Conservation (phyloP, 2,113 vertebrate genomes). For the Isichthys henryi region DNA sequence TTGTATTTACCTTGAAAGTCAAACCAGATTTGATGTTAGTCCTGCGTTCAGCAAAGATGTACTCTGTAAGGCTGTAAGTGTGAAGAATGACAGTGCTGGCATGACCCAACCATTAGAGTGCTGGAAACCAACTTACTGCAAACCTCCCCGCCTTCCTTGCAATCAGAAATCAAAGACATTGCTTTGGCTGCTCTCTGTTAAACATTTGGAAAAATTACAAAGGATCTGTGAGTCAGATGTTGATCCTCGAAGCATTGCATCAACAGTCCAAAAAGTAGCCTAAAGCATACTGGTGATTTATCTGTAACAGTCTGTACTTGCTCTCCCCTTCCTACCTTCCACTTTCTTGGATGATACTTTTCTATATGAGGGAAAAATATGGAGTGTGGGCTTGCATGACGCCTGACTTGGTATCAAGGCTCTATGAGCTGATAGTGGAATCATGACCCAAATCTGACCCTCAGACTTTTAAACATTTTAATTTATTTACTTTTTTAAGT, state of each 20-base stretch:
- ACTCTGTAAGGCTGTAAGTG: not conserved
- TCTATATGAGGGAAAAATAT: not conserved
- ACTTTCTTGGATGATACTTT: not conserved
- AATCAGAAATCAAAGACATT: not conserved
- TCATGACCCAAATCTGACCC: not conserved
- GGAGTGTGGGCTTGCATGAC: not conserved
- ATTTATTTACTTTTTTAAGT: not conserved
- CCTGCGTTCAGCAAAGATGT: not conserved
- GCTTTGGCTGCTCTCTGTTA: not conserved
- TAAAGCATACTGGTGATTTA: not conserved
- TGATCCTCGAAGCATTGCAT: not conserved
- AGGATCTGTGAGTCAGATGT: not conserved
- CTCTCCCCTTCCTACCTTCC: no score
- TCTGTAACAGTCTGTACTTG: not conserved
- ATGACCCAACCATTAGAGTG: not conserved
- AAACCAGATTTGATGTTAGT: not conserved
- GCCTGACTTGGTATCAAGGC: not conserved
- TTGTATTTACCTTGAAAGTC: not conserved
- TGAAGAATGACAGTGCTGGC: not conserved
- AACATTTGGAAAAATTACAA: not conserved
- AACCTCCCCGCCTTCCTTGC: not conserved
- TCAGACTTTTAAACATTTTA: not conserved
- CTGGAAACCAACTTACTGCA: not conserved
- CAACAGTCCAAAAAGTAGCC: not conserved
- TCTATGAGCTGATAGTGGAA: not conserved